Percentiles rank a stretch among this genome's conserved stretches.
These are phyloP conservation scores for Drosophila kokeensis DNA, from an alignment of 2,888 invertebrate genomes.

Conservation along the genomic window DNA sequence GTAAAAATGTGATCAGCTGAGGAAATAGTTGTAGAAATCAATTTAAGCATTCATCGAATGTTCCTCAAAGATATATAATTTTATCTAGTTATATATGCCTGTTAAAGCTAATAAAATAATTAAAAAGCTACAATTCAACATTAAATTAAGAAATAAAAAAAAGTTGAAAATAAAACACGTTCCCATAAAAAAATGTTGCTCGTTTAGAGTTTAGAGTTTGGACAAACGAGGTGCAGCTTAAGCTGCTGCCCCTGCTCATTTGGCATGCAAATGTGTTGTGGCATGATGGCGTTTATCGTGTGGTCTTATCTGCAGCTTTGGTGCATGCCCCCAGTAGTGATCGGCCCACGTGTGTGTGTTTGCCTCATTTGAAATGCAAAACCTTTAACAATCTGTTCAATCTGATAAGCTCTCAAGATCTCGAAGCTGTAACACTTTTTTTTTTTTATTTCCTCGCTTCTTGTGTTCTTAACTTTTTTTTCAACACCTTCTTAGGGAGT, in stretches of 20 bases:
- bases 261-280: constrained; percentile 58
- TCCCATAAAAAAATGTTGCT: background rate
- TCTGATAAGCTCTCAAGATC: constrained; percentile 47
- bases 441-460: constrained; percentile 16
- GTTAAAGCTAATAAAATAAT: background rate
- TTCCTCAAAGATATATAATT: background rate
- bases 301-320: constrained; percentile 39
- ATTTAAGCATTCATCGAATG: background rate
- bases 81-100: background rate
- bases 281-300: constrained; percentile 34
- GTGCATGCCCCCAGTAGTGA: constrained; percentile 40
- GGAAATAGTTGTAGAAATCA: background rate
- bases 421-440: constrained; percentile 37
- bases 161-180: background rate
- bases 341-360: constrained; percentile 19
- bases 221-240: constrained; percentile 14
- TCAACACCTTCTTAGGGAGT: constrained; percentile 52
- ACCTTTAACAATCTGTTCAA: constrained; percentile 56
- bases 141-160: background rate
- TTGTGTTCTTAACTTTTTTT: constrained; percentile 22
- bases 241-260: constrained; percentile 33
- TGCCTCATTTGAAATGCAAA: constrained; percentile 74
- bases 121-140: background rate
- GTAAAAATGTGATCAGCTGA: background rate
- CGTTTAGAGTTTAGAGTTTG: constrained; percentile 2